Evolutionary conservation across 2,797 vertebrate genomes (phyloP), one percentile per base, ranked within the genome.

Genomic region (Anguilla pacifica): DNA sequence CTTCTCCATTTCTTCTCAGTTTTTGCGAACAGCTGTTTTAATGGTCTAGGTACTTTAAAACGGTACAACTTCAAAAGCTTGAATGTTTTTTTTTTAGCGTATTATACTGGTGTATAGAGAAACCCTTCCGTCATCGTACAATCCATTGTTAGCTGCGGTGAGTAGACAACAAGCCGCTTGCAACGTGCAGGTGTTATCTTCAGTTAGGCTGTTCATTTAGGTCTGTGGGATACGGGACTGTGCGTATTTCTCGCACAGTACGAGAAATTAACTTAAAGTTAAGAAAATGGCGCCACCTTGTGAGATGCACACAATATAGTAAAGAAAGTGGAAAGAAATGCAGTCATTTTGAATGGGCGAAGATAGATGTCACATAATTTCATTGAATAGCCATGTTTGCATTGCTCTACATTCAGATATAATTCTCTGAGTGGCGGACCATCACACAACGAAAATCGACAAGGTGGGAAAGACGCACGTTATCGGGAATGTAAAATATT

Each of bases 1-100:
- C 91, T 94, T 93, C 83, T 96, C 95, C 94, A 96, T 96, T 85
- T 46, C 74, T 91, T 85, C 89, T 31, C 83, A 55, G 51, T 83
- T 61, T 61, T 13, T 46, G 28, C n/a, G 57, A 51, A 49, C 28
- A 79, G 83, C 70, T 79, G 64, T 43, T 39, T 39, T 61, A 70
- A 31, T 39, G 57, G 49, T 51, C 49, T 15, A 17, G 35, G 15
- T 46, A 85, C 15, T 25, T 46, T 67, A 19, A 64, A 85, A 15
- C 10, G 11, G 28, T 13, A n/a, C 39, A 49, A 85, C 10, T 49
- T 43, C 7, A 70, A 49, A 61, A 70, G 84, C 15, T 64, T 46
- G 17, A 25, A 46, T 6, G 35, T 2, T 15, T 61, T 28, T 28
- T 35, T 31, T 64, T 43, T 57, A 25, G 84, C 35, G n/a, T 51